phyloP scores from a whole-genome alignment of 2,888 invertebrate genomes.

The Galerucella calmariensis region DNA sequence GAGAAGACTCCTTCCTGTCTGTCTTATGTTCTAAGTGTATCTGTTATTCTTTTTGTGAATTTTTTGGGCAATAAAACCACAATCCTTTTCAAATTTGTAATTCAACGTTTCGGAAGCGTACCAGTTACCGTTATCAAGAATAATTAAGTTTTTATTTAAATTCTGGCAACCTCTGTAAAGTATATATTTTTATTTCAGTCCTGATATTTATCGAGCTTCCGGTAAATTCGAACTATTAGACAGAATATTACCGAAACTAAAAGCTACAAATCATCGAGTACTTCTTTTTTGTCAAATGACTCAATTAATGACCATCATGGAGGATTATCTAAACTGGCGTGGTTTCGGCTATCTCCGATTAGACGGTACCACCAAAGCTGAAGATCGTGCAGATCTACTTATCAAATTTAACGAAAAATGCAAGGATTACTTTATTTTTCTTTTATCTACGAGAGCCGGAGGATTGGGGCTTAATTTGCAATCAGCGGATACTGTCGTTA shows the following conservation, averaged over 20 bases:
- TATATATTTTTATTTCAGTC: not conserved
- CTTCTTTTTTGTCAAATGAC: conserved; percentile 99
- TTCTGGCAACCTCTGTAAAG: too few species aligned
- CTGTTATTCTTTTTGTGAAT: too few species aligned
- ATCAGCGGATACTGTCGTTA: conserved; percentile 98
- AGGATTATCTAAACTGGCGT: conserved; percentile 95
- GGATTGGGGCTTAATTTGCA: conserved; percentile 98
- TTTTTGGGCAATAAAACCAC: too few species aligned
- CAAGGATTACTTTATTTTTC: conserved; percentile 94
- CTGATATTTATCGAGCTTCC: conserved; percentile 73
- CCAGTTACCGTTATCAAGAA: too few species aligned
- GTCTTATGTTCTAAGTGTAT: too few species aligned
- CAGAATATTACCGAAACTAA: conserved; percentile 95
- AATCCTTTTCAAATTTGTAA: too few species aligned
- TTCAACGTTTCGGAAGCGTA: too few species aligned
- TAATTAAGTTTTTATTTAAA: too few species aligned
- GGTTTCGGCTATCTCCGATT: conserved; percentile 90
- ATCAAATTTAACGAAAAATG: conserved; percentile 90
- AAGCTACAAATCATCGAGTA: conserved; percentile 92
- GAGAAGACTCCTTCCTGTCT: too few species aligned
- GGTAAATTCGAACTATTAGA: conserved; percentile 98
- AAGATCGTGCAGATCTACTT: conserved; percentile 94
- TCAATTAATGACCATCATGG: conserved; percentile 97
- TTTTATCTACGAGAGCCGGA: conserved; percentile 96
- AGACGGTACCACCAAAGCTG: conserved; percentile 98